A percentile compares a stretch with the other conserved stretches of the same genome.
These are phyloP conservation scores for Eristalis intricaria DNA, from an alignment of 2,888 invertebrate genomes.

Conservation along the genomic window DNA sequence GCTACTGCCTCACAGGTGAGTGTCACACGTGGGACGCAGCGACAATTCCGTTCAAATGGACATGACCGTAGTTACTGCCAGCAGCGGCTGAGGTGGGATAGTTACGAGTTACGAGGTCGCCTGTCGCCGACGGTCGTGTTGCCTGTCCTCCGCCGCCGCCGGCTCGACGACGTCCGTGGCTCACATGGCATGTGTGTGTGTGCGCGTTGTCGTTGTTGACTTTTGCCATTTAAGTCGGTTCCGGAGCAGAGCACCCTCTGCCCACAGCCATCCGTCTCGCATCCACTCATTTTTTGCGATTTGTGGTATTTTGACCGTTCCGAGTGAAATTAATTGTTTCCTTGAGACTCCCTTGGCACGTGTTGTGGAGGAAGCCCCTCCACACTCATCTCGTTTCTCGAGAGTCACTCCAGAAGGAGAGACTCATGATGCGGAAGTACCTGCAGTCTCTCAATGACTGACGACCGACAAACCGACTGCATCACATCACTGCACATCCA, in stretches of 20 bases:
- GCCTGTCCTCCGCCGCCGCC: background rate
- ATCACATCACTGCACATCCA: background rate
- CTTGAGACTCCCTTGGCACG: background rate
- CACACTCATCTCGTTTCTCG: background rate
- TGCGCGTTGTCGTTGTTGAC: slow-evolving; percentile 12
- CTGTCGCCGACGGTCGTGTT: slow-evolving; percentile 45
- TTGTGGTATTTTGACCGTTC: slow-evolving; percentile 20
- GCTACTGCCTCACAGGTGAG: slow-evolving; percentile 64
- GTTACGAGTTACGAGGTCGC: slow-evolving; percentile 43
- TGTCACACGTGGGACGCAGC: slow-evolving; percentile 60
- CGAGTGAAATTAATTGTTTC: slow-evolving; percentile 34
- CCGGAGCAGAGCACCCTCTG: slow-evolving; percentile 17
- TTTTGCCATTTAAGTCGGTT: slow-evolving; percentile 33
- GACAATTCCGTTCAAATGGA: slow-evolving; percentile 51
- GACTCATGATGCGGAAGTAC: background rate
- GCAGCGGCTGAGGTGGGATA: background rate
- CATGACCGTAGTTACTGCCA: slow-evolving; percentile 16
- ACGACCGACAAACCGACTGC: background rate
- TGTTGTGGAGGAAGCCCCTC: background rate
- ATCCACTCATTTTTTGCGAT: background rate
- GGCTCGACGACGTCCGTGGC: background rate
- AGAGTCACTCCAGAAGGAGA: background rate
- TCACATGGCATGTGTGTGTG: no score
- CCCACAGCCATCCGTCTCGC: slow-evolving; percentile 4
- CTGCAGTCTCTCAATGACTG: background rate